A percentile compares a stretch with the other conserved stretches of the same genome.
These are phyloP conservation scores for Caenorhabditis inopinata DNA, from an alignment of 1,140 invertebrate genomes.

Conservation along the genomic window DNA sequence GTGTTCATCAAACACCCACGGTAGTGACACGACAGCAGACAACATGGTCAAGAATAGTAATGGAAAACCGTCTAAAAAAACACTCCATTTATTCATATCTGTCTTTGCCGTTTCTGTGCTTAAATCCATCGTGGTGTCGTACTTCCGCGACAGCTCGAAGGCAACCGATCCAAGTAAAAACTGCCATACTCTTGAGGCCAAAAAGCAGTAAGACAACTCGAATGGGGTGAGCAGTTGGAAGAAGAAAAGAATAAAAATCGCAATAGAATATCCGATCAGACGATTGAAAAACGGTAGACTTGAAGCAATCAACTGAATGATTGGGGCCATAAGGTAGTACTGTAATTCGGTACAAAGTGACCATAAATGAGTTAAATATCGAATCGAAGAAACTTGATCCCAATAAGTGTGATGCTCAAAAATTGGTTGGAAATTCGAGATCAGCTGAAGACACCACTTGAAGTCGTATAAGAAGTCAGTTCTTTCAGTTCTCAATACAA, in stretches of 20 bases:
- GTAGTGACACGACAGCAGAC: background rate
- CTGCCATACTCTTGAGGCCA: slow-evolving; percentile 12
- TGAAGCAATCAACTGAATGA: background rate
- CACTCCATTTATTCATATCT: background rate
- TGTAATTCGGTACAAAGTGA: slow-evolving; percentile 17
- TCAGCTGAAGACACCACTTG: background rate
- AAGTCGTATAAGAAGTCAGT: background rate
- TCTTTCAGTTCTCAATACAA: background rate
- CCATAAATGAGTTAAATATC: slow-evolving; percentile 1
- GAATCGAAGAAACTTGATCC: slow-evolving; percentile 18
- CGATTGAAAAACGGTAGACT: background rate
- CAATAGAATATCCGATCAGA: background rate
- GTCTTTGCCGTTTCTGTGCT: background rate
- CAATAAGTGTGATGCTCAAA: background rate
- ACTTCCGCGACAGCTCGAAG: background rate
- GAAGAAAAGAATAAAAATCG: background rate
- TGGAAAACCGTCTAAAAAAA: background rate
- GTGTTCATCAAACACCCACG: background rate
- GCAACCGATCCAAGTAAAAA: slow-evolving; percentile 20
- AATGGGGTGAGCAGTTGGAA: background rate
- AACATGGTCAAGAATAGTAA: background rate
- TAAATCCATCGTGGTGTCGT: background rate
- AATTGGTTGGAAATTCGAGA: background rate
- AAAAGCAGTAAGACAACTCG: background rate
- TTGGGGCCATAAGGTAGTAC: slow-evolving; percentile 21